Conservation (phyloP, 2,797 vertebrate genomes). For the Rhynchotus rufescens region DNA sequence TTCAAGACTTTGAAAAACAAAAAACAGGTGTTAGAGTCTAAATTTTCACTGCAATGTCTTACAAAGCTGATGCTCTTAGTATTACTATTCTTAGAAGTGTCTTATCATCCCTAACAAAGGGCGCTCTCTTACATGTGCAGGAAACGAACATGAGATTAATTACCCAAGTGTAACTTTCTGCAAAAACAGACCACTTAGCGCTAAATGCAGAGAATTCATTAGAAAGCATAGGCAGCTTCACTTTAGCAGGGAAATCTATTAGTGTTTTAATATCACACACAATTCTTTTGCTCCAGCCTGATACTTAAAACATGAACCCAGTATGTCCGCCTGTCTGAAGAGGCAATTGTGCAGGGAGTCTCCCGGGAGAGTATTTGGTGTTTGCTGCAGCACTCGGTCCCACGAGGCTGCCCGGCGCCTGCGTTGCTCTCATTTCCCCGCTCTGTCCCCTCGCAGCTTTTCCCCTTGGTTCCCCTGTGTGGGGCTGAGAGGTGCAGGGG, state of each 20-base stretch:
- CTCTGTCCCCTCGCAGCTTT: neutral
- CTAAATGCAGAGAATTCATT: slow-evolving; percentile 52
- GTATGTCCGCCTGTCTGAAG: neutral
- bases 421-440: slow-evolving; percentile 3
- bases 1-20: slow-evolving; percentile 23
- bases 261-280: neutral
- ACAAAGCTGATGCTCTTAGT: slow-evolving; percentile 38
- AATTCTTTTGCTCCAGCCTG: neutral
- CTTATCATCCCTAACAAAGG: slow-evolving; percentile 76
- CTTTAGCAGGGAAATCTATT: neutral
- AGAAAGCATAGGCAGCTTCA: slow-evolving; percentile 21
- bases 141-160: slow-evolving; percentile 68
- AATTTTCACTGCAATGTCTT: slow-evolving; percentile 44
- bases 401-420: neutral
- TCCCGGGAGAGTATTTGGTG: neutral
- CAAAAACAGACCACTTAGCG: slow-evolving; percentile 44
- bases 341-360: slow-evolving; percentile 36
- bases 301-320: neutral
- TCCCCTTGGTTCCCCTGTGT: neutral
- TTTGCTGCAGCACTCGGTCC: slow-evolving; percentile 30
- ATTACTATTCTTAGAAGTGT: slow-evolving; percentile 73
- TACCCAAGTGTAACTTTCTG: slow-evolving; percentile 46
- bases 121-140: slow-evolving; percentile 55
- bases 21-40: slow-evolving; percentile 34
- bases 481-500: neutral